Conservation (phyloP, 1,140 invertebrate species). For the Leptonema lineaticorne region DNA sequence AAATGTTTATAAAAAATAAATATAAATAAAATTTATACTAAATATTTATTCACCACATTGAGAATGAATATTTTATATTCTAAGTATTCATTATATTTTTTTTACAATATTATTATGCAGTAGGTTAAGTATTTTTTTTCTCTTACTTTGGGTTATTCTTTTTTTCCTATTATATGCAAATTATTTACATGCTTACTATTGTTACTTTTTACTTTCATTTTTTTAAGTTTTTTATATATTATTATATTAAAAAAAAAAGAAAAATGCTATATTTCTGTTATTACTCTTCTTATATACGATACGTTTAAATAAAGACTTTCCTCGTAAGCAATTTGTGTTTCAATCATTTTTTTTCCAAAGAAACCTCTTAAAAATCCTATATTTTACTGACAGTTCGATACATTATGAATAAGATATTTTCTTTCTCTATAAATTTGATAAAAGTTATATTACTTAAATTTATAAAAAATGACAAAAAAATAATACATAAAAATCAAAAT, state of each 20-base stretch:
- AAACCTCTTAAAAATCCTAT: too few species aligned
- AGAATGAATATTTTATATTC: conserved; percentile 23
- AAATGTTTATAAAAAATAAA: conserved; percentile 20
- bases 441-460: too few species aligned
- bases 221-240: conserved; percentile 4
- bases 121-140: too few species aligned
- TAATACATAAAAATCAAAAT: too few species aligned
- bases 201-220: conserved; percentile 1
- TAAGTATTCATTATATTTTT: conserved; percentile 1
- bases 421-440: too few species aligned
- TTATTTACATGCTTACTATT: background rate
- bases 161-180: background rate
- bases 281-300: conserved; percentile 10
- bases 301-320: conserved; percentile 23
- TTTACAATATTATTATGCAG: background rate
- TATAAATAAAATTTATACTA: conserved; percentile 21
- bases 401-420: too few species aligned
- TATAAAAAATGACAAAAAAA: too few species aligned
- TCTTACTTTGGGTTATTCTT: conserved; percentile 5
- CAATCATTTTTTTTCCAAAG: background rate
- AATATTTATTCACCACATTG: conserved; percentile 32
- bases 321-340: conserved; percentile 2
- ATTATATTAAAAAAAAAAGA: background rate
- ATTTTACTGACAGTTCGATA: too few species aligned
- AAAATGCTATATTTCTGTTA: conserved; percentile 21